Percentiles rank a stretch among this genome's conserved stretches.
phyloP scores from a whole-genome alignment of 2,888 invertebrate genomes.

The Pachydiplax longipennis region DNA sequence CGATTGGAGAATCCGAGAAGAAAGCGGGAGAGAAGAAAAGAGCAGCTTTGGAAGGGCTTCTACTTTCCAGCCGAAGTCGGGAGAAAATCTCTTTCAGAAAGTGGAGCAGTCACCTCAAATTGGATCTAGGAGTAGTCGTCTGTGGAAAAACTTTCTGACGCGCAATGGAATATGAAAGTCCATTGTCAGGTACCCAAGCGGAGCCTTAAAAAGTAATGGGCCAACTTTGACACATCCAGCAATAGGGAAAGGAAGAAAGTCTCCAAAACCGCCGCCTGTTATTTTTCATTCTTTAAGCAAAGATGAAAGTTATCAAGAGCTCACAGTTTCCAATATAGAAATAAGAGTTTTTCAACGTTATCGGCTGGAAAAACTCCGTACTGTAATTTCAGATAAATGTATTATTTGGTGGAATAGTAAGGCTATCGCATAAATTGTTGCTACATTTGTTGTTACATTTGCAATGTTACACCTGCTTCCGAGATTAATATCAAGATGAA shows the following conservation, averaged over 20 bases:
- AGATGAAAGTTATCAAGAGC: too few relatives aligned
- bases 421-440: too few relatives aligned
- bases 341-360: too few relatives aligned
- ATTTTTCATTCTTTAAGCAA: too few relatives aligned
- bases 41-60: not conserved
- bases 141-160: not conserved
- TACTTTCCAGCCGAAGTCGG: not conserved
- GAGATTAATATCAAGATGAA: too few relatives aligned
- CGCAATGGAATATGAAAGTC: not conserved
- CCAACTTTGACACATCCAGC: not conserved
- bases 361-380: too few relatives aligned
- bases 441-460: too few relatives aligned
- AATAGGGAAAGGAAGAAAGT: not conserved
- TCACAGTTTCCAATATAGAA: too few relatives aligned
- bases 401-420: too few relatives aligned
- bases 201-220: not conserved
- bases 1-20: not conserved
- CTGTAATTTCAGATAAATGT: too few relatives aligned
- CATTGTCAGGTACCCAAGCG: not conserved
- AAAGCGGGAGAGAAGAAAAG: not conserved
- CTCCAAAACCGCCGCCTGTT: too few relatives aligned
- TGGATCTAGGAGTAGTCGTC: not conserved
- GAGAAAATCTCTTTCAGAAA: not conserved
- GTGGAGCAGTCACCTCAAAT: not conserved
- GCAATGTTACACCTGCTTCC: too few relatives aligned